Percentiles rank a stretch among this genome's conserved stretches.
Evolutionary conservation across 2,888 invertebrate species (phyloP).

Genomic region (Ophraella communa): DNA sequence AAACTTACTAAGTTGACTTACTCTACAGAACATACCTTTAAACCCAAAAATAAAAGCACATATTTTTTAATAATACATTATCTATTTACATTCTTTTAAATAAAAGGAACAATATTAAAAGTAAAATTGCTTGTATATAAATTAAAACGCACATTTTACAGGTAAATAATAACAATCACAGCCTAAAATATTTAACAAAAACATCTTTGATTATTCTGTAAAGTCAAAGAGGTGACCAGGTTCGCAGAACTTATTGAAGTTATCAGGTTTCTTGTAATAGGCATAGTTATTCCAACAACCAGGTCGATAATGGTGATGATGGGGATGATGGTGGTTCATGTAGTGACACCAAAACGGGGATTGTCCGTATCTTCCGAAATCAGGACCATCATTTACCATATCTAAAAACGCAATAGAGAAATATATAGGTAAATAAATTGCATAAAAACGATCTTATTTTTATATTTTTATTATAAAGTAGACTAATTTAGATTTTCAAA

Average conservation of each 20-base stretch:
- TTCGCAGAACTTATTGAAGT: neutral
- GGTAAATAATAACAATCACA: neutral
- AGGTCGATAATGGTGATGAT: neutral
- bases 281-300: neutral
- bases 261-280: neutral
- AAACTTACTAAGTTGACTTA: no score
- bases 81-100: no score
- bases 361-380: neutral
- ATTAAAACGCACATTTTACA: no score
- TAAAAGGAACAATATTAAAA: no score
- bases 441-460: no score
- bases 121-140: no score
- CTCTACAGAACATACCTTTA: no score
- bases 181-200: neutral
- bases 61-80: no score
- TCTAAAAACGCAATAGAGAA: neutral
- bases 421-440: no score
- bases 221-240: neutral
- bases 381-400: neutral
- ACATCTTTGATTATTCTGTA: neutral
- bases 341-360: neutral
- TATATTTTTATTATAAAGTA: no score
- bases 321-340: neutral
- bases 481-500: no score
- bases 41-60: no score